A percentile compares a stretch with the other conserved stretches of the same genome.
Conservation (phyloP, 53 echinoderm and acorn worm species). For the Paracentrotus lividus region DNA sequence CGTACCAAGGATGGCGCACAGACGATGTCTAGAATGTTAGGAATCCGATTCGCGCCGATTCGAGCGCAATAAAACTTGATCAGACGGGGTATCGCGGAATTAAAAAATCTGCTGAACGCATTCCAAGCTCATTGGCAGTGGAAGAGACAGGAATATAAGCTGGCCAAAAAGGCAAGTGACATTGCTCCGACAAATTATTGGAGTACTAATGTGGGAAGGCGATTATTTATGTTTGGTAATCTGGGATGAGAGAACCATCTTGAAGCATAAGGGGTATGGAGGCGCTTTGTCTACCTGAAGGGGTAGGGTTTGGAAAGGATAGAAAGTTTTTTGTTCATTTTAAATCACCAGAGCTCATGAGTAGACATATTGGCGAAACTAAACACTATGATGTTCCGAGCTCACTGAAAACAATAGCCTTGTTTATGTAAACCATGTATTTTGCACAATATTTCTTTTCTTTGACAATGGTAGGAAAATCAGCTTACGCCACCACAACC, state of each 20-base stretch:
- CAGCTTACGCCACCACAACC: no score
- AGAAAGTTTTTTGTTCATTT: neutral
- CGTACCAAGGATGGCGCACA: slow-evolving; percentile 51
- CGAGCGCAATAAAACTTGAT: slow-evolving; percentile 70
- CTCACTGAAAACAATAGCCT: no score
- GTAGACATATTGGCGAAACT: neutral
- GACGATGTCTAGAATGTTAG: slow-evolving; percentile 38
- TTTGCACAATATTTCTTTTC: no score
- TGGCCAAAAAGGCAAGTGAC: slow-evolving; percentile 37
- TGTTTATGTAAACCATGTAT: no score
- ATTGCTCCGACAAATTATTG: slow-evolving; percentile 62
- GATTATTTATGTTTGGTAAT: slow-evolving; percentile 73
- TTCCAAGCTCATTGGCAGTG: slow-evolving; percentile 62
- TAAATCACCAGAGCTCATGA: neutral
- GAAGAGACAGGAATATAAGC: slow-evolving; percentile 25
- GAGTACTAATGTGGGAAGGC: slow-evolving; percentile 70
- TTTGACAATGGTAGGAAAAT: no score
- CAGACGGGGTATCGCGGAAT: slow-evolving; percentile 63
- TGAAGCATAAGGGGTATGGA: slow-evolving; percentile 19
- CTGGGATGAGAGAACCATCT: slow-evolving; percentile 58
- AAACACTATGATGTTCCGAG: neutral
- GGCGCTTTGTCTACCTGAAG: neutral
- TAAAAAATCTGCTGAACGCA: slow-evolving; percentile 62
- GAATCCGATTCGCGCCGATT: slow-evolving; percentile 66
- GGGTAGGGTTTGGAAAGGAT: neutral